These are phyloP conservation scores for Cecropterus lyciades DNA, from an alignment of 1,140 invertebrate genomes.

Conservation along the genomic window DNA sequence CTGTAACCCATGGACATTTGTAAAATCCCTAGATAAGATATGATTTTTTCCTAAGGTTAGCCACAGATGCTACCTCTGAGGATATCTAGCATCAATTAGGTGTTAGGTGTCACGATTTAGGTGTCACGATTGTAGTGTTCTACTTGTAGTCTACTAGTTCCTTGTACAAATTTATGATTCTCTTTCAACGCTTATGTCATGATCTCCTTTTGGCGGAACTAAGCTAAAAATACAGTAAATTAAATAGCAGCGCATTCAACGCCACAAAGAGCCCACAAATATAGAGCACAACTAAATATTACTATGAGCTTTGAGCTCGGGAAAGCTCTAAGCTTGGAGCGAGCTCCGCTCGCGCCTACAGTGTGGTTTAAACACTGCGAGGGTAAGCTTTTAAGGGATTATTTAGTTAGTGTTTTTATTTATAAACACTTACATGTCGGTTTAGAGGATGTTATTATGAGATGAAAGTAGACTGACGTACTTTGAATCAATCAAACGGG, in stretches of 20 bases:
- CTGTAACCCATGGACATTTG: too few species aligned
- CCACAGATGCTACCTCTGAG: too few species aligned
- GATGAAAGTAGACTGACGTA: too few species aligned
- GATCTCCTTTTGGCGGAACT: background rate
- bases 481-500: too few species aligned
- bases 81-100: too few species aligned
- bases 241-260: background rate
- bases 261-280: background rate
- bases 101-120: too few species aligned
- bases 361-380: slow-evolving; percentile 1
- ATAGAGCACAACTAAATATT: slow-evolving; percentile 4
- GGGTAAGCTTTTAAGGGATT: background rate
- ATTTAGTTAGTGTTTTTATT: background rate
- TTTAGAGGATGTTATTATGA: too few species aligned
- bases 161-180: background rate
- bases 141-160: too few species aligned
- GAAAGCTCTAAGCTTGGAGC: slow-evolving; percentile 7
- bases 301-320: background rate
- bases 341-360: background rate
- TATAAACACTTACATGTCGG: background rate
- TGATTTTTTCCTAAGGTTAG: too few species aligned
- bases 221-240: background rate
- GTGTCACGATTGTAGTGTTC: too few species aligned
- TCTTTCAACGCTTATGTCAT: background rate
- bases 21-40: too few species aligned